Conservation (phyloP, 1,140 invertebrate species). For the Sycophila sp. region DNA sequence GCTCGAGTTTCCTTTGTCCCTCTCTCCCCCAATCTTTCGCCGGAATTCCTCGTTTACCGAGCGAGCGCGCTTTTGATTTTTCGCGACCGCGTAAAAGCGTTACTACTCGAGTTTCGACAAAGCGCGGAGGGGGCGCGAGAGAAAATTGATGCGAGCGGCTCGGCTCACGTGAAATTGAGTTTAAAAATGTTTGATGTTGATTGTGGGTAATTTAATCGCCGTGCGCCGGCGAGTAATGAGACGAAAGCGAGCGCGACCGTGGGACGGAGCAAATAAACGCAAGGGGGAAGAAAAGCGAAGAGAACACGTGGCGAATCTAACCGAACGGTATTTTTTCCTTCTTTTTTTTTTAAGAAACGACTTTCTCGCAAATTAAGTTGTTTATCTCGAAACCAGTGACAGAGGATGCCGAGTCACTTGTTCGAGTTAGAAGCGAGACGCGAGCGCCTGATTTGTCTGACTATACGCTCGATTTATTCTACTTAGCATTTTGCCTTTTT, state of each 20-base stretch:
- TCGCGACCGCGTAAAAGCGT: neutral
- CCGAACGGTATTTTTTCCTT: too few species aligned
- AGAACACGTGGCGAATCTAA: conserved; percentile 25
- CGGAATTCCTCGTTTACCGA: conserved; percentile 4
- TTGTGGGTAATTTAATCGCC: conserved; percentile 59
- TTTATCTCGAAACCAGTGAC: too few species aligned
- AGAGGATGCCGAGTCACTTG: too few species aligned
- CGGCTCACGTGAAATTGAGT: conserved; percentile 54
- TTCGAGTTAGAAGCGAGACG: too few species aligned
- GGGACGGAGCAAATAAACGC: conserved; percentile 46
- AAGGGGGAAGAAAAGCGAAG: neutral
- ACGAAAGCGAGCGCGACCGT: conserved; percentile 52
- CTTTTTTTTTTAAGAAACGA: too few species aligned
- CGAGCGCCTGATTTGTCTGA: too few species aligned
- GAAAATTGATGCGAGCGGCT: conserved; percentile 38
- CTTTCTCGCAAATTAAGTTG: too few species aligned
- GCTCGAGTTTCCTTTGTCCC: too few species aligned
- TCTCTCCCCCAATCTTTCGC: neutral
- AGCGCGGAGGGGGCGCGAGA: neutral
- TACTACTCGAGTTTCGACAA: neutral
- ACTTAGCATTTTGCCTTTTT: too few species aligned
- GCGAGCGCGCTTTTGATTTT: conserved; percentile 7
- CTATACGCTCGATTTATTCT: too few species aligned
- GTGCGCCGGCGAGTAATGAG: conserved; percentile 55
- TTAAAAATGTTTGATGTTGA: conserved; percentile 61